Percentiles rank a stretch among this genome's conserved stretches.
phyloP scores from a whole-genome alignment of 1,140 invertebrate species.

The Ceratina australensis region DNA sequence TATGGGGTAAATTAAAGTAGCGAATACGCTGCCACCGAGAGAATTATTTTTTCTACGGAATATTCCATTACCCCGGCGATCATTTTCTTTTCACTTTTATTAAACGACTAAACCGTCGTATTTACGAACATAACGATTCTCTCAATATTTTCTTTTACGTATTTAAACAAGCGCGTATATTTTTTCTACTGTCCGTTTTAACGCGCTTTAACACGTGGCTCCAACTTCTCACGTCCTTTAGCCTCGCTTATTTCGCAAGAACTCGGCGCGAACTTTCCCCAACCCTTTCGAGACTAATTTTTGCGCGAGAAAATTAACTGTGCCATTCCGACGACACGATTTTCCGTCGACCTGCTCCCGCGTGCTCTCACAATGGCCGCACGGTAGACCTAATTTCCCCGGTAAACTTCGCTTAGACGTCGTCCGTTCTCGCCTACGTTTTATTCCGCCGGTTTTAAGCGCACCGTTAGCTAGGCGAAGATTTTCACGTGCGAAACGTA shows the following conservation, averaged over 20 bases:
- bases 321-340: background rate
- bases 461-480: background rate
- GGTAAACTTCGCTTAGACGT: background rate
- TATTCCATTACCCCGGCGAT: too few species aligned
- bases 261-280: slow-evolving; percentile 17
- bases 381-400: background rate
- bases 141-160: too few species aligned
- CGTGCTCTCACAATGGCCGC: too few species aligned
- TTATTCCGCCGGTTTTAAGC: background rate
- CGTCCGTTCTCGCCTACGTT: background rate
- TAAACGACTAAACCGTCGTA: too few species aligned
- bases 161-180: too few species aligned
- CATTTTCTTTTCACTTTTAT: too few species aligned
- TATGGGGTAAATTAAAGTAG: too few species aligned
- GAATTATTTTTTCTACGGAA: too few species aligned
- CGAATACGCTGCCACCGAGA: too few species aligned
- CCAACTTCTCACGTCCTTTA: slow-evolving; percentile 31
- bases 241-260: slow-evolving; percentile 31
- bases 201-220: background rate
- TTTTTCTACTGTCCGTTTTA: background rate
- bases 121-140: too few species aligned
- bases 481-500: background rate
- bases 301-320: slow-evolving; percentile 15
- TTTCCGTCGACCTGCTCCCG: background rate
- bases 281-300: slow-evolving; percentile 19